A percentile compares a stretch with the other conserved stretches of the same genome.
phyloP scores from a whole-genome alignment of 2,797 vertebrate species.

The Acipenser transmontanus region DNA sequence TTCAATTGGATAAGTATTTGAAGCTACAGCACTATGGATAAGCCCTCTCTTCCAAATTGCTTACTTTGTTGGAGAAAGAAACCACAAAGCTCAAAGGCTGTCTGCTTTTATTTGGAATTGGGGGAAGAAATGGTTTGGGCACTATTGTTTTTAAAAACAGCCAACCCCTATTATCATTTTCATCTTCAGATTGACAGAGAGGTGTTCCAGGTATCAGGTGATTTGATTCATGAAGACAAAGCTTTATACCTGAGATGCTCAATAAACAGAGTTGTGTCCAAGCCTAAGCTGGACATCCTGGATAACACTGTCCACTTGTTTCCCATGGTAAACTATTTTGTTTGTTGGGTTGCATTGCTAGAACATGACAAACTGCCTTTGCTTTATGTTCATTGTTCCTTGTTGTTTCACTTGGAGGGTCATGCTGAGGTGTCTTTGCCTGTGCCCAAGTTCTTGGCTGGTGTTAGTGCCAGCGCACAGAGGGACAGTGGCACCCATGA shows the following conservation, averaged over 20 bases:
- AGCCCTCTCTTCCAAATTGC: no score
- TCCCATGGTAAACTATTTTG: constrained; percentile 64
- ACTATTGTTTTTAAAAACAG: no score
- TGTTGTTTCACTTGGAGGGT: constrained; percentile 59
- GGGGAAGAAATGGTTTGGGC: no score
- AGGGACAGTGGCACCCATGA: constrained; percentile 85
- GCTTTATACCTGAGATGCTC: constrained; percentile 71
- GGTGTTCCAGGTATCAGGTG: constrained; percentile 66
- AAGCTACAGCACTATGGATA: no score
- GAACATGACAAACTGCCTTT: not conserved
- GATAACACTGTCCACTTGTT: constrained; percentile 81
- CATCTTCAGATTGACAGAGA: constrained; percentile 66
- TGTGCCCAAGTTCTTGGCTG: constrained; percentile 76
- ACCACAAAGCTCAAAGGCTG: no score
- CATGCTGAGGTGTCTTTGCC: constrained; percentile 70
- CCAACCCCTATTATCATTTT: not conserved
- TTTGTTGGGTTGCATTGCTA: not conserved
- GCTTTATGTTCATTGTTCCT: not conserved
- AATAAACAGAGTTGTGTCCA: constrained; percentile 68
- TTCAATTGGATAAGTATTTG: no score
- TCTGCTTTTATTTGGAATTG: no score
- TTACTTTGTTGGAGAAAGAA: no score
- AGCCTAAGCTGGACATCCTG: constrained; percentile 77
- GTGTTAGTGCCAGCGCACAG: constrained; percentile 57
- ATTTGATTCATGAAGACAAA: constrained; percentile 55